These are phyloP conservation scores for Picathartes gymnocephalus DNA, from an alignment of 2,113 vertebrate genomes.

Conservation along the genomic window DNA sequence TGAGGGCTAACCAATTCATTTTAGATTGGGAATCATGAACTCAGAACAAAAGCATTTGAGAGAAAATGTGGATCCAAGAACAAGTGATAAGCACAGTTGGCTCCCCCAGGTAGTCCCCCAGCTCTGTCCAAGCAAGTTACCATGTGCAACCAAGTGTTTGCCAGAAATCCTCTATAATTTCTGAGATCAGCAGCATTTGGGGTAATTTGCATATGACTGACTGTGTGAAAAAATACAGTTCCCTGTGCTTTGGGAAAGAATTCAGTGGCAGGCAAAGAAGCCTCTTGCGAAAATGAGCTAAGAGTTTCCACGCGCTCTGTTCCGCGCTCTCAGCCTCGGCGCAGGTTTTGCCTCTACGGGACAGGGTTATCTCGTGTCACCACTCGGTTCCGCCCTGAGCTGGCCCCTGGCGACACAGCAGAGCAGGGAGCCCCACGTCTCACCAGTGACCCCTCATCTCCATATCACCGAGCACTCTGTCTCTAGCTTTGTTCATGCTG, in stretches of 20 bases:
- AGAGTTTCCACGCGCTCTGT: conserved; percentile 30
- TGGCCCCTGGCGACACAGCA: neutral
- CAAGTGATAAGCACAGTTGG: neutral
- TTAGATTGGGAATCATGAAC: neutral
- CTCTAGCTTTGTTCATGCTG: neutral
- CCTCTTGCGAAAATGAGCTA: neutral
- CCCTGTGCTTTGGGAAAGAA: neutral
- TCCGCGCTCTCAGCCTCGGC: neutral
- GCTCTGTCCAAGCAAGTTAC: neutral
- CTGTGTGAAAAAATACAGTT: neutral
- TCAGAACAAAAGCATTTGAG: neutral
- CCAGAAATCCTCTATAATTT: neutral
- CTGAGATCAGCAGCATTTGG: neutral
- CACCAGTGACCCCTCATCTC: neutral
- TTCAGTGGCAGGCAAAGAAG: neutral
- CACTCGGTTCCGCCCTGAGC: neutral
- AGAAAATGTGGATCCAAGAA: neutral
- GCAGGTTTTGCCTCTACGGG: neutral
- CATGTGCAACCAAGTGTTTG: neutral
- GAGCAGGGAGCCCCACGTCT: neutral
- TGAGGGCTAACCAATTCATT: neutral
- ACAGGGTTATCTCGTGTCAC: conserved; percentile 37
- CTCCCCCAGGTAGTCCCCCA: neutral
- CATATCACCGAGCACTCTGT: neutral
- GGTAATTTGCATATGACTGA: neutral